Conservation (phyloP, 2,797 vertebrate species). For the Valencia hispanica region DNA sequence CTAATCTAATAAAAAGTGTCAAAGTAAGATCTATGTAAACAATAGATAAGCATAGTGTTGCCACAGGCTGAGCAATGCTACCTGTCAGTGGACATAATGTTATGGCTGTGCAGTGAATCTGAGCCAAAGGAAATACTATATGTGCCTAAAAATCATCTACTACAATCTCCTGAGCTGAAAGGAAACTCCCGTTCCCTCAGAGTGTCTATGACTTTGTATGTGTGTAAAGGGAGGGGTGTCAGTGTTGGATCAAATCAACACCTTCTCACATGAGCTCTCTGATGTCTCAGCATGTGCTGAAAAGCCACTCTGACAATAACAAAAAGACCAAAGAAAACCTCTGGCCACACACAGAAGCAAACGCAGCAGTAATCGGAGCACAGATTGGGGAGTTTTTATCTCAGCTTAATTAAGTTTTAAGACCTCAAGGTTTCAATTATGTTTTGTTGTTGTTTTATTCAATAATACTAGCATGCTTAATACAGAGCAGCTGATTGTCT, state of each 20-base stretch:
- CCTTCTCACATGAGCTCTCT: constrained; percentile 56
- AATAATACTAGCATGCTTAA: constrained; percentile 12
- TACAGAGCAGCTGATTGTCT: constrained; percentile 10
- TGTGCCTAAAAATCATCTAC: constrained; percentile 61
- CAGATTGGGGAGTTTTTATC: constrained; percentile 8
- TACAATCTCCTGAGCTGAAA: constrained; percentile 47
- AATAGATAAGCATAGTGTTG: neutral
- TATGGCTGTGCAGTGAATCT: constrained; percentile 12
- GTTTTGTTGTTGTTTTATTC: constrained; percentile 5
- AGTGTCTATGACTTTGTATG: constrained; percentile 33
- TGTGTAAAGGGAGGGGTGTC: constrained; percentile 30
- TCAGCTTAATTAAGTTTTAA: constrained; percentile 21
- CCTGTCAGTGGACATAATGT: constrained; percentile 9
- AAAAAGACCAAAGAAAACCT: constrained; percentile 7
- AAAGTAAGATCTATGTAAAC: constrained; percentile 5
- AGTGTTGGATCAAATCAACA: constrained; percentile 65
- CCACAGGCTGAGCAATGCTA: constrained; percentile 16
- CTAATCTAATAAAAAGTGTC: neutral
- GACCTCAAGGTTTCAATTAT: constrained; percentile 12
- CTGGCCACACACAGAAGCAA: constrained; percentile 53
- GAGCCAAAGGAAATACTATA: constrained; percentile 48
- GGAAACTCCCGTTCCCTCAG: constrained; percentile 56
- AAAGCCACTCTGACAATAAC: constrained; percentile 35
- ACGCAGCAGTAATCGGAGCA: constrained; percentile 30
- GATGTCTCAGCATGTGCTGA: constrained; percentile 61